Evolutionary conservation across 1,140 invertebrate species (phyloP).

Genomic region (Atta cephalotes): DNA sequence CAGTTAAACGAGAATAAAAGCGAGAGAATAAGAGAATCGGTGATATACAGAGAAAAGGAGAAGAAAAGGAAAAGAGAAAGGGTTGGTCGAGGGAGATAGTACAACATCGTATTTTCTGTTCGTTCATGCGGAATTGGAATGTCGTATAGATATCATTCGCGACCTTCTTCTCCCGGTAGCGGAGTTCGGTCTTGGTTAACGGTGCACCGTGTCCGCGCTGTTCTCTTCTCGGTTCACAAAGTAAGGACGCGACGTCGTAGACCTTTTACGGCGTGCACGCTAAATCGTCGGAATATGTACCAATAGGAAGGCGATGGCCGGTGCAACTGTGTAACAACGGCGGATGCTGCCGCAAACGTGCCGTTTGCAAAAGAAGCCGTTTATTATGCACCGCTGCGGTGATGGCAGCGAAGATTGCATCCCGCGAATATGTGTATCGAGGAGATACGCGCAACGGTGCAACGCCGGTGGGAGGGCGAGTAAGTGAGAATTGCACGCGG

Average conservation of each 20-base stretch:
- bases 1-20: background rate
- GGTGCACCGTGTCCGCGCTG: slow-evolving; percentile 61
- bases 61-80: slow-evolving; percentile 2
- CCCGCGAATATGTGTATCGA: slow-evolving; percentile 22
- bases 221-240: slow-evolving; percentile 59
- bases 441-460: slow-evolving; percentile 25
- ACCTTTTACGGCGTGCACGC: slow-evolving; percentile 46
- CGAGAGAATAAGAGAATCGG: slow-evolving; percentile 16
- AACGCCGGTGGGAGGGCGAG: background rate
- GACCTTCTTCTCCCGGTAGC: slow-evolving; percentile 64
- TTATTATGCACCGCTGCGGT: slow-evolving; percentile 20
- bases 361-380: slow-evolving; percentile 32
- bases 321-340: slow-evolving; percentile 8
- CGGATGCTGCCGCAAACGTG: background rate
- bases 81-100: slow-evolving; percentile 41
- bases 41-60: background rate
- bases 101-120: slow-evolving; percentile 72
- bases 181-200: slow-evolving; percentile 60
- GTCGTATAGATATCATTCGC: slow-evolving; percentile 71
- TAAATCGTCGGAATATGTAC: slow-evolving; percentile 57
- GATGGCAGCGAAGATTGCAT: slow-evolving; percentile 40
- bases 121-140: slow-evolving; percentile 76
- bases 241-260: slow-evolving; percentile 16
- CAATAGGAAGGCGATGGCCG: slow-evolving; percentile 39
- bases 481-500: slow-evolving; percentile 15